Conservation (phyloP, 2,888 invertebrate species). For the Cerastis rubricosa region DNA sequence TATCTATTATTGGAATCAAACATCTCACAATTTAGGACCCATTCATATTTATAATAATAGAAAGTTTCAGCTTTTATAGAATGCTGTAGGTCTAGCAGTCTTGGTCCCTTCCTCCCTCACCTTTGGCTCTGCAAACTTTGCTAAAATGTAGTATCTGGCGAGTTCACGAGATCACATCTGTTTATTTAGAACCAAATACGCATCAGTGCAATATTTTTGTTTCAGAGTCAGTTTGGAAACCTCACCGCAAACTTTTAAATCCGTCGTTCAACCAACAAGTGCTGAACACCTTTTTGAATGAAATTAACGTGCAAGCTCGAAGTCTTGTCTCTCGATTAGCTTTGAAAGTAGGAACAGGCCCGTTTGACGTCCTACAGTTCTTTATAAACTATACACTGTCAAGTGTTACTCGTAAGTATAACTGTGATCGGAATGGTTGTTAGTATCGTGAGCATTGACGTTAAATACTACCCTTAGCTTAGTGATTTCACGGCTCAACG, state of each 20-base stretch:
- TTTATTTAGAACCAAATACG: background rate
- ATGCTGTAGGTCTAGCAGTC: no score
- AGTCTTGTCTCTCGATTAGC: background rate
- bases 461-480: constrained; percentile 10
- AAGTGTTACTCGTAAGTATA: constrained; percentile 69
- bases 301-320: constrained; percentile 1
- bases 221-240: background rate
- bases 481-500: background rate
- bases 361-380: background rate
- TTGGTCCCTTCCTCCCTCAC: no score
- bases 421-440: background rate
- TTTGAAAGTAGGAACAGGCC: background rate
- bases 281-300: constrained; percentile 43
- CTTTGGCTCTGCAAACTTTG: no score
- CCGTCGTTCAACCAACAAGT: constrained; percentile 71
- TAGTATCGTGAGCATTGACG: background rate
- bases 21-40: no score
- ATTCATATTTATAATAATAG: no score
- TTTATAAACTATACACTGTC: constrained; percentile 32
- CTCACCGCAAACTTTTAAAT: constrained; percentile 71
- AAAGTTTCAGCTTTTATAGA: no score
- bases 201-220: background rate
- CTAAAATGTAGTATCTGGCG: no score
- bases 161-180: no score
- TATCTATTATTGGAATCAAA: no score